These are phyloP conservation scores for Salticus scenicus DNA, from an alignment of 2,888 invertebrate species.

Conservation along the genomic window DNA sequence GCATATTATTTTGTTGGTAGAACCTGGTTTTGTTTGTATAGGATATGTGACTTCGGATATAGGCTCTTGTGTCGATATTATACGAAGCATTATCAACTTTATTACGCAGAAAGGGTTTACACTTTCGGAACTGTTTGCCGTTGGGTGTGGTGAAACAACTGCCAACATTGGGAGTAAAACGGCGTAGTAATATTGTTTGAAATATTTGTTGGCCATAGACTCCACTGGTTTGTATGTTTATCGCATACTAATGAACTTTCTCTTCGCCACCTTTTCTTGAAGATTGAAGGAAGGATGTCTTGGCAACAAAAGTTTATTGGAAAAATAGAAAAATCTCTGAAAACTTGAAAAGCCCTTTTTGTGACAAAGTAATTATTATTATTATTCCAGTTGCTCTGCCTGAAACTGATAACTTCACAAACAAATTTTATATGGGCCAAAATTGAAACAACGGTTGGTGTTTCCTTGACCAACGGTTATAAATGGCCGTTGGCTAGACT, in stretches of 20 bases:
- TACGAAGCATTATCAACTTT: neutral
- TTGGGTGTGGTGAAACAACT: neutral
- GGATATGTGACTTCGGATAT: neutral
- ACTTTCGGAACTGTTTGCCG: neutral
- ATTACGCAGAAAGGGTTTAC: neutral
- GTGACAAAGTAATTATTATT: no score
- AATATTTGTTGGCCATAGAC: neutral
- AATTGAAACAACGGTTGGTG: no score
- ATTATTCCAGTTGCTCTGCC: no score
- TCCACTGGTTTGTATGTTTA: neutral
- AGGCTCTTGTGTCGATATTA: neutral
- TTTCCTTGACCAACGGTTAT: no score
- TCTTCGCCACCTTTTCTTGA: conserved; percentile 12
- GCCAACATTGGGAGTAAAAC: no score
- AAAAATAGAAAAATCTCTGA: neutral
- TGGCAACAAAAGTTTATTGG: neutral
- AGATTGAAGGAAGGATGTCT: neutral
- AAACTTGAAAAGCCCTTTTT: neutral
- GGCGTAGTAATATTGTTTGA: neutral
- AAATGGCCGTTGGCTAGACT: no score
- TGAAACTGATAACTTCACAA: no score
- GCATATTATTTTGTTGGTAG: neutral
- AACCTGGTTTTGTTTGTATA: neutral
- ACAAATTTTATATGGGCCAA: no score
- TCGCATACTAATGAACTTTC: neutral